Percentiles rank a stretch among this genome's conserved stretches.
Evolutionary conservation across 1,140 invertebrate genomes (phyloP).

Genomic region (Ceratosolen solmsi): DNA sequence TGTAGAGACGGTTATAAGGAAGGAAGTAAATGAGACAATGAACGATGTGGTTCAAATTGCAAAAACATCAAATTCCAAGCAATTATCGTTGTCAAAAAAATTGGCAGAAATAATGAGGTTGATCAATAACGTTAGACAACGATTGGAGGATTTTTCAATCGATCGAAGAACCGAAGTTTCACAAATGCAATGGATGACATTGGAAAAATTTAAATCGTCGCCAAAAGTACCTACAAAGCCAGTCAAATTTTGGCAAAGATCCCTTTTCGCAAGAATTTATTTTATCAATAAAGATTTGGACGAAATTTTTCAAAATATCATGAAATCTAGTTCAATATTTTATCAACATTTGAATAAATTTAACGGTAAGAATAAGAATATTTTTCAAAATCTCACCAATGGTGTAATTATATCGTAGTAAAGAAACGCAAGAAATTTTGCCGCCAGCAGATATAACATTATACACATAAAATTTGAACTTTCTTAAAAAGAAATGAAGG

Average conservation of each 20-base stretch:
- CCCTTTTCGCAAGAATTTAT: constrained; percentile 62
- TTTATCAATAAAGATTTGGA: constrained; percentile 62
- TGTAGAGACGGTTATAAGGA: neutral
- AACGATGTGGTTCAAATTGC: neutral
- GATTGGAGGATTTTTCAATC: constrained; percentile 64
- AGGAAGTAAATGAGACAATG: neutral
- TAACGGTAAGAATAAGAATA: constrained; percentile 54
- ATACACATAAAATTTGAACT: too few relatives aligned
- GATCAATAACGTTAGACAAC: constrained; percentile 54
- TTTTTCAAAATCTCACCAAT: neutral
- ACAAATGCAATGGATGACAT: constrained; percentile 61
- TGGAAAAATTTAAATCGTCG: constrained; percentile 53
- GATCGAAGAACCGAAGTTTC: constrained; percentile 63
- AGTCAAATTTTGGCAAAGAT: constrained; percentile 56
- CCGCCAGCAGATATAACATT: too few relatives aligned
- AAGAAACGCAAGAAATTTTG: neutral
- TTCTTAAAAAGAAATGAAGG: too few relatives aligned
- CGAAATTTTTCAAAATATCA: constrained; percentile 59
- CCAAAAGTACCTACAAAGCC: neutral
- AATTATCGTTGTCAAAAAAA: constrained; percentile 39
- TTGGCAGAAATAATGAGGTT: constrained; percentile 58
- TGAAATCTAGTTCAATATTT: constrained; percentile 59
- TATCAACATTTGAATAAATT: constrained; percentile 61
- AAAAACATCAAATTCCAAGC: neutral
- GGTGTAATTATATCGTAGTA: neutral